Evolutionary conservation across 2,888 invertebrate species (phyloP).

Genomic region (Marasmarcha lunaedactyla): DNA sequence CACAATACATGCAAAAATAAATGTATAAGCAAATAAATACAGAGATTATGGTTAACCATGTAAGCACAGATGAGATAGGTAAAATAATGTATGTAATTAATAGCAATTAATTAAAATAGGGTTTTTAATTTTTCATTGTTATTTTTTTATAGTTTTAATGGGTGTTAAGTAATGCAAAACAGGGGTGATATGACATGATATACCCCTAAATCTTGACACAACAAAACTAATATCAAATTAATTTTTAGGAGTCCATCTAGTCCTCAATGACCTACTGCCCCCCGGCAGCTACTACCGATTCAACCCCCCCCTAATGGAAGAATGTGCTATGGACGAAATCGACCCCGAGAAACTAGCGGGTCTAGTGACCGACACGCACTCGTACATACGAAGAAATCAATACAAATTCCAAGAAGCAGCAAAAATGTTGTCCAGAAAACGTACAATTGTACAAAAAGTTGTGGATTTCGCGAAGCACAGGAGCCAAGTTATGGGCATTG

Average conservation of each 20-base stretch:
- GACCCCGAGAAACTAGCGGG: conserved; percentile 76
- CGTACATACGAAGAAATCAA: conserved; percentile 85
- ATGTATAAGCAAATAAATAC: too few species aligned
- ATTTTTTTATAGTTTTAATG: too few species aligned
- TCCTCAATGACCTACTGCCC: conserved; percentile 81
- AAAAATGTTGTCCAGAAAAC: conserved; percentile 37
- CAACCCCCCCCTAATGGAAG: conserved; percentile 88
- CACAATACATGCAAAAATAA: too few species aligned
- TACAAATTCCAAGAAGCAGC: conserved; percentile 77
- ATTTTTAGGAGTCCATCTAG: conserved; percentile 78
- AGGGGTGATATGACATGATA: too few species aligned
- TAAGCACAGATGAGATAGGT: too few species aligned
- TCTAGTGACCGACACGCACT: conserved; percentile 79
- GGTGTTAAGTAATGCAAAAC: too few species aligned
- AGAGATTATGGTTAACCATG: too few species aligned
- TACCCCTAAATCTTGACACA: too few species aligned
- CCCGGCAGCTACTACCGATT: conserved; percentile 83
- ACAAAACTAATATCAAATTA: too few species aligned
- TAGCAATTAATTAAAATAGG: too few species aligned
- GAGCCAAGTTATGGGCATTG: conserved; percentile 12
- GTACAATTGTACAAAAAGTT: conserved; percentile 26
- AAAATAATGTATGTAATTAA: too few species aligned
- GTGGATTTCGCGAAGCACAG: conserved; percentile 27
- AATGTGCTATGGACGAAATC: conserved; percentile 85
- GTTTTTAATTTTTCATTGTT: too few species aligned